Conservation (phyloP, 1,140 invertebrate species). For the Tetragnatha versicolor region DNA sequence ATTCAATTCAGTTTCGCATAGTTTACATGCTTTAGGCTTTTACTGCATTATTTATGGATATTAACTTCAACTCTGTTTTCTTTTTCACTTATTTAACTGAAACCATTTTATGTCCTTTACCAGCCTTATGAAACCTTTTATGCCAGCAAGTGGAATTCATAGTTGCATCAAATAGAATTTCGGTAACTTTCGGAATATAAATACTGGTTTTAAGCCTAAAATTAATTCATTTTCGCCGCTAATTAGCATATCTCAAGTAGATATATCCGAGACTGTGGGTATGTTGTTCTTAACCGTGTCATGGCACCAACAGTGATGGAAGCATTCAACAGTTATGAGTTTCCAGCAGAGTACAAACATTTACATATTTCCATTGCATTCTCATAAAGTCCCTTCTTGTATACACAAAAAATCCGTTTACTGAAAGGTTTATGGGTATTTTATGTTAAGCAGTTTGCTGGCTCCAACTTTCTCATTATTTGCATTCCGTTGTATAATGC, state of each 20-base stretch:
- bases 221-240: constrained; percentile 27
- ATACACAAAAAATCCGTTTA: constrained; percentile 38
- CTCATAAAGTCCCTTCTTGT: constrained; percentile 26
- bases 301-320: not conserved
- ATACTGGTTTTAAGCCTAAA: constrained; percentile 9
- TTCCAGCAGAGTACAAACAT: constrained; percentile 37
- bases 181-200: constrained; percentile 17
- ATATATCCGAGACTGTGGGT: constrained; percentile 3
- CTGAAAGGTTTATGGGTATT: constrained; percentile 34
- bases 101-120: no score
- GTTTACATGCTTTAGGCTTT: no score
- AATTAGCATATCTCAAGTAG: constrained; percentile 35
- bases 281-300: not conserved
- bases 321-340: constrained; percentile 36
- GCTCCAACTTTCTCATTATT: constrained; percentile 43
- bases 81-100: no score
- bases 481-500: constrained; percentile 32
- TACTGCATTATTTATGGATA: no score
- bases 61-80: no score
- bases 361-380: constrained; percentile 43
- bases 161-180: no score
- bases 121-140: no score
- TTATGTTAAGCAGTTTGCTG: constrained; percentile 47
- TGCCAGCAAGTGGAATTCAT: no score
- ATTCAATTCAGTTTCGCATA: no score